Evolutionary conservation across 2,888 invertebrate genomes (phyloP).

Genomic region (Lithosia quadra): DNA sequence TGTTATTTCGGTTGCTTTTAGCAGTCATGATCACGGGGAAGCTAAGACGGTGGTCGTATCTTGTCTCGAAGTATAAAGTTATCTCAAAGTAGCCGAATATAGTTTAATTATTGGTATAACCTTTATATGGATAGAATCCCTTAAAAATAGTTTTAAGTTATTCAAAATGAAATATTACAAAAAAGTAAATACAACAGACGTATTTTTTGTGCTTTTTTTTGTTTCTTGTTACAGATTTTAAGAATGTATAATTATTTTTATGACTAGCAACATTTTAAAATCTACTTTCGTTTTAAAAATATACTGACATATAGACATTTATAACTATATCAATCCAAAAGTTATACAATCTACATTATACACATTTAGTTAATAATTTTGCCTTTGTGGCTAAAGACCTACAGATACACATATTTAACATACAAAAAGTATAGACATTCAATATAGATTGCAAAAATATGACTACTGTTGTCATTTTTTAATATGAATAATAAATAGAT

Average conservation of each 20-base stretch:
- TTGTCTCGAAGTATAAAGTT: too few relatives aligned
- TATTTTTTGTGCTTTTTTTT: not conserved
- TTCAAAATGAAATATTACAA: not conserved
- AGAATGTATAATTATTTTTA: not conserved
- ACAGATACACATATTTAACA: slow-evolving; percentile 2
- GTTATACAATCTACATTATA: not conserved
- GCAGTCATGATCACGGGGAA: too few relatives aligned
- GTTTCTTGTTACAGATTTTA: not conserved
- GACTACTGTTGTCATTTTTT: slow-evolving; percentile 23
- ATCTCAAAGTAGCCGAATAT: too few relatives aligned
- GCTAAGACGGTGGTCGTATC: too few relatives aligned
- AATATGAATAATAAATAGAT: not conserved
- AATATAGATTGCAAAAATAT: slow-evolving; percentile 17
- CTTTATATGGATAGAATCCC: not conserved
- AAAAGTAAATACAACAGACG: not conserved
- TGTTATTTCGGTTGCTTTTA: too few relatives aligned
- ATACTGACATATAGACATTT: not conserved
- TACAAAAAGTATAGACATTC: slow-evolving; percentile 8
- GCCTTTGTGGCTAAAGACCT: not conserved
- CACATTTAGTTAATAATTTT: not conserved
- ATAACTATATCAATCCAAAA: not conserved
- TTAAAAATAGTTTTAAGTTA: not conserved
- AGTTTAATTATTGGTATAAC: too few relatives aligned
- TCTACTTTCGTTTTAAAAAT: not conserved
- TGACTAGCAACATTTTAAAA: slow-evolving; percentile 17